Base-by-base conservation (phyloP, 2,888 invertebrate genomes). In the Zaprionus bogoriensis region DNA sequence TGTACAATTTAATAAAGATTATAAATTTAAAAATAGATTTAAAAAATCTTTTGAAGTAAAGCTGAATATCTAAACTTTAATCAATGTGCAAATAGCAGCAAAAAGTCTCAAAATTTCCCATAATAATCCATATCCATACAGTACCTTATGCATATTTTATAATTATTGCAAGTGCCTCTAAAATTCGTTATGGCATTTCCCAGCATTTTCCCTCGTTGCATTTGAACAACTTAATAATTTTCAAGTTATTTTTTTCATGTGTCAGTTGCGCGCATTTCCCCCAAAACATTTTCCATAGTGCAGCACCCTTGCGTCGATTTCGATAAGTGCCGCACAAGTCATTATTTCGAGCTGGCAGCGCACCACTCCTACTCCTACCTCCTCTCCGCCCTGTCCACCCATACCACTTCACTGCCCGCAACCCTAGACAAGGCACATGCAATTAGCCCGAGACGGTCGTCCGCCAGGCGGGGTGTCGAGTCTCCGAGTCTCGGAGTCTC, bases 191-290 rank as follows among this genome's bases (percentile, higher is more conserved):
- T 6, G 1, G 6, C 22, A 5, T n/a, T 55, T 39, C 41, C 41
- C 9, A n/a, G n/a, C 20, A 41, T n/a, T 41, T 39, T 39, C 23
- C 23, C 23, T 20, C 25, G 46, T 32, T 48, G 48, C 54, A 27
- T 14, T 48, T 28, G 38, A 41, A 51, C 36, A 71, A 42, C 46
- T 54, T 67, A 48, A 52, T 63, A 68, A 50, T 67, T 47, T 67
- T 38, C 44, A 67, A 55, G 51, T 23, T n/a, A n/a, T n/a, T n/a
- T n/a, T 41, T 50, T 57, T 64, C 44, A 75, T 39, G n/a, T n/a
- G n/a, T n/a, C n/a, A n/a, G n/a, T n/a, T n/a, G n/a, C n/a, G n/a
- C 72, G 64, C 67, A 72, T 57, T 64, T 62, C 51, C 67, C 9
- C 5, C 9, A 64, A 53, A 63, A 59, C 7, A 46, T 67, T 52